Evolutionary conservation across 2,888 invertebrate genomes (phyloP).

Genomic region (Pristionchus japonicus): DNA sequence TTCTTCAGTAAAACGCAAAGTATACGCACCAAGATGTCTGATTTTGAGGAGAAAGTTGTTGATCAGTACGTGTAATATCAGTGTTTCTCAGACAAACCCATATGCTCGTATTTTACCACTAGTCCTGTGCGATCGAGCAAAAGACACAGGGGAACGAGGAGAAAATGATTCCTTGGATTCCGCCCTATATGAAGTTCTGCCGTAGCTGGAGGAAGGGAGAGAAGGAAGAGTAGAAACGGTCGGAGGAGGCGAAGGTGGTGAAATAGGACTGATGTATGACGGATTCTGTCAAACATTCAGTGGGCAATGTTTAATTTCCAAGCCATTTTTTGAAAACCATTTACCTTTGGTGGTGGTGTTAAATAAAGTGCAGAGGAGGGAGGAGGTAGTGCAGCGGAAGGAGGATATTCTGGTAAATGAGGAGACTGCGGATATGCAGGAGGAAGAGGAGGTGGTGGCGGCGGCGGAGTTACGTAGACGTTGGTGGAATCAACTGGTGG

Average conservation of each 20-base stretch:
- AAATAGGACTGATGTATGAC: neutral
- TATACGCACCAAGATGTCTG: no score
- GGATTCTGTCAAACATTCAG: neutral
- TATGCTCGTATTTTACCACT: neutral
- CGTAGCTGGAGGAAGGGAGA: neutral
- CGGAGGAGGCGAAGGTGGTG: neutral
- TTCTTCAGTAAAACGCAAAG: no score
- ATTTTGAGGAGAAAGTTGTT: no score
- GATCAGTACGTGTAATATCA: no score
- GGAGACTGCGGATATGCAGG: neutral
- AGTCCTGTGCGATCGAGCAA: neutral
- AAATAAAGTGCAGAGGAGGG: neutral
- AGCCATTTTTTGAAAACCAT: no score
- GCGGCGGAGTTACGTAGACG: neutral
- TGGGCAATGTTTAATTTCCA: neutral
- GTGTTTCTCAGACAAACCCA: neutral
- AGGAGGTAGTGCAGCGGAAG: neutral
- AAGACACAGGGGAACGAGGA: neutral
- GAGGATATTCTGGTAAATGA: neutral
- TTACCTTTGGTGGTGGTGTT: neutral
- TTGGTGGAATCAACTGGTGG: neutral
- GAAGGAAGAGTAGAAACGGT: neutral
- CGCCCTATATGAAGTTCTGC: neutral
- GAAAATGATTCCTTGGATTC: no score
- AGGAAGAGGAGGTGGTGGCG: neutral